Conservation (phyloP, 2,797 vertebrate genomes). For the Enteromius mattozi region DNA sequence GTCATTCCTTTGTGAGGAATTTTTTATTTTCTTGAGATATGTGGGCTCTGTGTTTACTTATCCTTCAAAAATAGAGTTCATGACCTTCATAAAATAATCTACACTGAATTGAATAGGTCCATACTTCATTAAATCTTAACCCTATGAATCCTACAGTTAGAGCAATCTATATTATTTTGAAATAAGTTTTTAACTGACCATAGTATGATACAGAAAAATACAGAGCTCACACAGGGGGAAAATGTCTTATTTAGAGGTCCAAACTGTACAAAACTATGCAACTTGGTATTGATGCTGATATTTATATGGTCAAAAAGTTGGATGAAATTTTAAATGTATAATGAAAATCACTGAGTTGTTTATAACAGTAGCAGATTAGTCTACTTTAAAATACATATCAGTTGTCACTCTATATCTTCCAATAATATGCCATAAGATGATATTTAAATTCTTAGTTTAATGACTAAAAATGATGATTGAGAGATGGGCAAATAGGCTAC, state of each 20-base stretch:
- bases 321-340: not conserved
- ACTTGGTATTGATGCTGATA: not conserved
- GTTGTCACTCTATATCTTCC: not conserved
- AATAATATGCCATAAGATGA: not conserved
- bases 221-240: not conserved
- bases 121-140: not conserved
- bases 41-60: not conserved
- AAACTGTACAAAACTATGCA: not conserved
- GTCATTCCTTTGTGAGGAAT: not conserved
- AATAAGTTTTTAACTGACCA: not conserved
- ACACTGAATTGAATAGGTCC: not conserved
- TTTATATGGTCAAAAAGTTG: not conserved
- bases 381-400: not conserved
- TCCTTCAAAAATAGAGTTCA: not conserved
- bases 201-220: not conserved
- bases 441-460: not conserved
- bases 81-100: slow-evolving; percentile 6
- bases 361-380: not conserved
- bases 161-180: not conserved
- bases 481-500: not conserved
- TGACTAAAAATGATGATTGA: not conserved
- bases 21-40: not conserved
- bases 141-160: not conserved
- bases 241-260: not conserved
- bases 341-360: not conserved